Evolutionary conservation across 2,888 invertebrate species (phyloP).

Genomic region (Callimorpha dominula): DNA sequence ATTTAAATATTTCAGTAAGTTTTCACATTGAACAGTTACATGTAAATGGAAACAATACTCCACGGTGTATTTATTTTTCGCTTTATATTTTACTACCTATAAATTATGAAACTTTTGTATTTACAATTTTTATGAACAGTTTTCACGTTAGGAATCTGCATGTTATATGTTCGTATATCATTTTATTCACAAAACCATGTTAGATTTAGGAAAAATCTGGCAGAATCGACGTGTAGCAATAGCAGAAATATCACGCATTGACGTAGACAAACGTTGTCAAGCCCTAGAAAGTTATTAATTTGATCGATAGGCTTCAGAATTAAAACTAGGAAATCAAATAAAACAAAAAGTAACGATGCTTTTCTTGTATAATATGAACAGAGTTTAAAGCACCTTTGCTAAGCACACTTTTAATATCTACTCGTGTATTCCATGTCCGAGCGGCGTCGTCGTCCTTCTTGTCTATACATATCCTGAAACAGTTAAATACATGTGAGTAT

Average conservation of each 20-base stretch:
- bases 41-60: not conserved
- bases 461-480: conserved; percentile 40
- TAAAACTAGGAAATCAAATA: conserved; percentile 23
- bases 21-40: conserved; percentile 10
- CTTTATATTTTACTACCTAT: conserved; percentile 18
- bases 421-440: conserved; percentile 20
- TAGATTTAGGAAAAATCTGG: not conserved
- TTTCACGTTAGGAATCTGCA: not conserved
- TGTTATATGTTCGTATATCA: not conserved
- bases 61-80: not conserved
- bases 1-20: conserved; percentile 6
- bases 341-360: conserved; percentile 42
- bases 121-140: not conserved
- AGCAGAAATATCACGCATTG: not conserved
- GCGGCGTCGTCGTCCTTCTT: conserved; percentile 27
- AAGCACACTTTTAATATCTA: conserved; percentile 44
- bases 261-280: not conserved
- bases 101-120: conserved; percentile 3
- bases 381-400: conserved; percentile 48
- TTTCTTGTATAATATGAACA: conserved; percentile 27
- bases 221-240: not conserved
- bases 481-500: not conserved
- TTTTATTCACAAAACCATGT: not conserved
- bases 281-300: not conserved
- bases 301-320: too few relatives aligned